Base-by-base conservation (phyloP, 2,113 vertebrate genomes). In the Leptocoma aspasia region DNA sequence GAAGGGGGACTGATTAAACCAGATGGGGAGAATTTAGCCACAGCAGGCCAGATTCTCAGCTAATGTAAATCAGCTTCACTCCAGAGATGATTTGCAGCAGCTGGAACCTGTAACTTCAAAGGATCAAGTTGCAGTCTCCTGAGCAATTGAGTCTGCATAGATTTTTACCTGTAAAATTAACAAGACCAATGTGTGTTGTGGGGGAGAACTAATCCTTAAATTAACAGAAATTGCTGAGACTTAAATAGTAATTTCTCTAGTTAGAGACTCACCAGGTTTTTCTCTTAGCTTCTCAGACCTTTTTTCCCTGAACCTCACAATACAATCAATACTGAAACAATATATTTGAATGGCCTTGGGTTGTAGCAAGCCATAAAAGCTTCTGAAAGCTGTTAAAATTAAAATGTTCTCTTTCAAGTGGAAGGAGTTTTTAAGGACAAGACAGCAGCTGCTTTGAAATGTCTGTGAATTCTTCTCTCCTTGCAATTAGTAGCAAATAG, bases 401-500 rank as follows among this genome's bases (percentile, higher is more conserved):
- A 93, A 96, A 94, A 90, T 89, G 60, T 77, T 73, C 70, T 37
- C 88, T 94, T 94, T 80, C 53, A 94, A 97, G 35, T 84, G 54
- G 72, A 92, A 82, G 49, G 44, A 91, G 85, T 85, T 96, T 92
- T 90, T 96, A 93, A 94, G 77, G 72, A 96, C 63, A 95, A 97
- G 70, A 94, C 73, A 97, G 61, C 78, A 95, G 89, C 92, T 88
- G 89, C 82, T 94, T 90, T 88, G 82, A 89, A 96, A 92, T 93
- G 87, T 41, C 75, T 95, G 26, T 82, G 64, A 82, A 86, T 97
- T 68, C 66, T 94, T 96, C 88, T 92, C 56, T 66, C 47, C 70
- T 89, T 92, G 93, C 83, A 92, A 95, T 97, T 97, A 97, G 94
- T 66, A 96, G 81, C 77, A 95, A 96, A 96, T 92, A 94, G 93